These are phyloP conservation scores for Hipparchia semele DNA, from an alignment of 2,888 invertebrate genomes.

Conservation along the genomic window DNA sequence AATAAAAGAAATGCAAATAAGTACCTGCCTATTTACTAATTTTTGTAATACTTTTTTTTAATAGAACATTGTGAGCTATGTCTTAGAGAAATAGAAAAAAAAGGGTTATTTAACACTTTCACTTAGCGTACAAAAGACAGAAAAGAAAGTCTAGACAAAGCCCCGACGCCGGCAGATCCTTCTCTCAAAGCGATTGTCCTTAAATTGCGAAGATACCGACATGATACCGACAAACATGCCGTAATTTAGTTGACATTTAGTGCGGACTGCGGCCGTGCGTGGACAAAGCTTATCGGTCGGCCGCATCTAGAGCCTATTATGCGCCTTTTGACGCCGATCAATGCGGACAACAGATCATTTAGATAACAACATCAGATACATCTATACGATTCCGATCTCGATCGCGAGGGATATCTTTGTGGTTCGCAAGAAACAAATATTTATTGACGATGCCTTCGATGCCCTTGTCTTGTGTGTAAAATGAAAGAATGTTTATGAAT, in stretches of 20 bases:
- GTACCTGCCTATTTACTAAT: neutral
- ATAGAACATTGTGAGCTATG: neutral
- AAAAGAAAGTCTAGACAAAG: slow-evolving; percentile 33
- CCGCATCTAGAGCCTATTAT: slow-evolving; percentile 77
- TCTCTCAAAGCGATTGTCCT: slow-evolving; percentile 62
- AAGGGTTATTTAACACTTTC: slow-evolving; percentile 35
- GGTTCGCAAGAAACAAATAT: slow-evolving; percentile 14
- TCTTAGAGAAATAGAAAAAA: slow-evolving; percentile 10
- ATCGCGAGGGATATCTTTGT: slow-evolving; percentile 34
- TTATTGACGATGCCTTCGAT: slow-evolving; percentile 6
- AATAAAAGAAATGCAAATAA: too few species aligned
- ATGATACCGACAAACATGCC: slow-evolving; percentile 73
- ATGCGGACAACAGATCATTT: slow-evolving; percentile 63
- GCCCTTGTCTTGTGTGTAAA: neutral
- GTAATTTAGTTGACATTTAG: slow-evolving; percentile 79
- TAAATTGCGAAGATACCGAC: slow-evolving; percentile 77
- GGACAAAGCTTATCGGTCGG: slow-evolving; percentile 70
- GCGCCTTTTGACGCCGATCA: slow-evolving; percentile 70
- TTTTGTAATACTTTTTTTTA: neutral
- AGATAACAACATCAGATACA: slow-evolving; percentile 55
- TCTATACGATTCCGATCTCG: slow-evolving; percentile 38
- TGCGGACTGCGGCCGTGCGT: slow-evolving; percentile 54
- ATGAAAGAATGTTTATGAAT: slow-evolving; percentile 2
- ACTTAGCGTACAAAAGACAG: slow-evolving; percentile 36
- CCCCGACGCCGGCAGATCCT: slow-evolving; percentile 61